phyloP scores from a whole-genome alignment of 2,888 invertebrate genomes.

The Zaprionus lineosus region DNA sequence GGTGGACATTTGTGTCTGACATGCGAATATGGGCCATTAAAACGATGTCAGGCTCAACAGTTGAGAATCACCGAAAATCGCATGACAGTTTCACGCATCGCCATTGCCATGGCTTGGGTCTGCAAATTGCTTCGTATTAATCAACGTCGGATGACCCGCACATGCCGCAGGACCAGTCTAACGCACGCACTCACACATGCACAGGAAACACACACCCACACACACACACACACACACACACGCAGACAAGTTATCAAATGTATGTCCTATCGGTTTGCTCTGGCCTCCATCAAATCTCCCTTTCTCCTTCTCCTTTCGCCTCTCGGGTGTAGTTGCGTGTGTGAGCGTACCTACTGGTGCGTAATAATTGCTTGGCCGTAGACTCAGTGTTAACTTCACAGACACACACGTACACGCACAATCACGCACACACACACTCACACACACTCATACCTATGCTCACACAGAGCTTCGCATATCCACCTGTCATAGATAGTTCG shows the following conservation, averaged over 20 bases:
- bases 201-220: not conserved
- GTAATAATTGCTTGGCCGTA: constrained; percentile 72
- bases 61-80: constrained; percentile 46
- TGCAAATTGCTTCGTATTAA: constrained; percentile 67
- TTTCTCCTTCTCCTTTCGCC: no score
- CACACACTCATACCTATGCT: constrained; percentile 12
- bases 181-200: constrained; percentile 4
- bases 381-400: constrained; percentile 49
- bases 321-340: constrained; percentile 10
- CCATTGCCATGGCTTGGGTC: constrained; percentile 19
- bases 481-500: constrained; percentile 52
- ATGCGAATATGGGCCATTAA: constrained; percentile 42
- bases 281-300: not conserved
- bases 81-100: constrained; percentile 63
- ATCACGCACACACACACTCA: not conserved
- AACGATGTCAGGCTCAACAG: constrained; percentile 48
- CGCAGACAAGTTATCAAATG: constrained; percentile 35
- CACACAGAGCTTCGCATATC: not conserved
- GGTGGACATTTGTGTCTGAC: constrained; percentile 23
- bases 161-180: constrained; percentile 51
- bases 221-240: not conserved
- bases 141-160: constrained; percentile 58
- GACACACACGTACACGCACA: constrained; percentile 17
- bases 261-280: constrained; percentile 52
- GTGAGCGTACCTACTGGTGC: constrained; percentile 55